Evolutionary conservation across 2,113 vertebrate species (phyloP).

Genomic region (Strix uralensis): DNA sequence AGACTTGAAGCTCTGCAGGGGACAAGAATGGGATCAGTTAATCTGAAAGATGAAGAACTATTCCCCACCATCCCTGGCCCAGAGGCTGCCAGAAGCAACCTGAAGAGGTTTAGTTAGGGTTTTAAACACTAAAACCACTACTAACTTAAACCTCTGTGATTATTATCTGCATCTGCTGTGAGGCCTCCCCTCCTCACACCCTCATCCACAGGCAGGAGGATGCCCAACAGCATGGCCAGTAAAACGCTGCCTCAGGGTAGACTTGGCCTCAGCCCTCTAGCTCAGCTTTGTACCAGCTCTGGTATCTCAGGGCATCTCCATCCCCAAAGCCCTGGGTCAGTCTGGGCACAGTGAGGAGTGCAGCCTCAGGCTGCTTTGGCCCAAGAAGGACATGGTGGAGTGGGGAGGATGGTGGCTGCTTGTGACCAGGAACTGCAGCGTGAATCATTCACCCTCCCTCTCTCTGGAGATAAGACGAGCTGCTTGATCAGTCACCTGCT

Average conservation of each 20-base stretch:
- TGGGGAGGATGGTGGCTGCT: neutral
- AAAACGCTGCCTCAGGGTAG: neutral
- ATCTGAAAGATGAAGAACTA: neutral
- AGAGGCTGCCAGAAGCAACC: neutral
- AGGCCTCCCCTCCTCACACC: neutral
- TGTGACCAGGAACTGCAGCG: rapidly evolving
- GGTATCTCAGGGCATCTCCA: neutral
- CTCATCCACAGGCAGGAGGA: neutral
- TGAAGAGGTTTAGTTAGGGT: neutral
- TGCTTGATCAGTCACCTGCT: neutral
- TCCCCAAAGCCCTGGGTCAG: neutral
- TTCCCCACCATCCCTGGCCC: neutral
- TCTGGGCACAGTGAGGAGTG: neutral
- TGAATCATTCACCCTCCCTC: neutral
- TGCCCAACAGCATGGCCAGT: neutral
- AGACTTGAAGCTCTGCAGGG: neutral
- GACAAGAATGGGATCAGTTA: neutral
- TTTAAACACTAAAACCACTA: neutral
- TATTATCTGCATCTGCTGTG: neutral
- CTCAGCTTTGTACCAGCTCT: neutral
- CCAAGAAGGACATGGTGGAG: rapidly evolving
- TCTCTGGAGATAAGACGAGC: neutral
- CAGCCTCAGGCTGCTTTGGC: neutral
- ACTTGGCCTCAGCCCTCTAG: neutral
- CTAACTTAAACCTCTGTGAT: neutral